A percentile compares a stretch with the other conserved stretches of the same genome.
phyloP scores from a whole-genome alignment of 1,140 invertebrate genomes.

The Ceratitis capitata region DNA sequence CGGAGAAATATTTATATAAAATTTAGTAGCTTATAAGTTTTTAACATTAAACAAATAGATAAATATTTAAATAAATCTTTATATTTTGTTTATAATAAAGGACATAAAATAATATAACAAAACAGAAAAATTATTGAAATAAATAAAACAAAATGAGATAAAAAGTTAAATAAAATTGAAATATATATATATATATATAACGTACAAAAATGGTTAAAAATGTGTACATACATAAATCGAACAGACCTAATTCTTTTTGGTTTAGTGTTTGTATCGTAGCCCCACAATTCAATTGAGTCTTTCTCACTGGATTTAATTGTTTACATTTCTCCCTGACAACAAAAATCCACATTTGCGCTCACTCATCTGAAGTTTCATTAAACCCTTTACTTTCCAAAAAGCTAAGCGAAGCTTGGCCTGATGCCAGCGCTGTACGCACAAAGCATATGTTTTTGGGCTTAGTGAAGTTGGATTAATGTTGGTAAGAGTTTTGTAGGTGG shows the following conservation, averaged over 20 bases:
- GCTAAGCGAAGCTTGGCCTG: background rate
- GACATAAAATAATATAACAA: too few relatives aligned
- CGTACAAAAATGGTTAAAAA: background rate
- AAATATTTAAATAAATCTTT: too few relatives aligned
- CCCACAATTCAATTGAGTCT: constrained; percentile 49
- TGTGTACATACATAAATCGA: background rate
- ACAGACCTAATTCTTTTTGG: too few relatives aligned
- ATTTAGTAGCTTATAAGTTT: too few relatives aligned
- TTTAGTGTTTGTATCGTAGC: too few relatives aligned
- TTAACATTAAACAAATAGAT: too few relatives aligned
- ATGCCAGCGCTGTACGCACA: background rate
- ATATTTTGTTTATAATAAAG: too few relatives aligned
- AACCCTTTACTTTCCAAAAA: background rate
- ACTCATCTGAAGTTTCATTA: background rate
- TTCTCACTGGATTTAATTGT: constrained; percentile 62
- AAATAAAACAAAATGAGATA: too few relatives aligned
- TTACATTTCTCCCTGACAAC: constrained; percentile 48
- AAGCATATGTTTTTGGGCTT: background rate
- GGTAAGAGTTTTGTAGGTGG: background rate
- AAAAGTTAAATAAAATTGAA: too few relatives aligned
- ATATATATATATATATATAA: background rate
- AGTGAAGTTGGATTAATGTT: background rate
- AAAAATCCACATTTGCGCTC: background rate
- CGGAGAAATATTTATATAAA: too few relatives aligned
- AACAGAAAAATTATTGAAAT: too few relatives aligned